These are phyloP conservation scores for Galleria mellonella DNA, from an alignment of 1,140 invertebrate genomes.

Conservation along the genomic window DNA sequence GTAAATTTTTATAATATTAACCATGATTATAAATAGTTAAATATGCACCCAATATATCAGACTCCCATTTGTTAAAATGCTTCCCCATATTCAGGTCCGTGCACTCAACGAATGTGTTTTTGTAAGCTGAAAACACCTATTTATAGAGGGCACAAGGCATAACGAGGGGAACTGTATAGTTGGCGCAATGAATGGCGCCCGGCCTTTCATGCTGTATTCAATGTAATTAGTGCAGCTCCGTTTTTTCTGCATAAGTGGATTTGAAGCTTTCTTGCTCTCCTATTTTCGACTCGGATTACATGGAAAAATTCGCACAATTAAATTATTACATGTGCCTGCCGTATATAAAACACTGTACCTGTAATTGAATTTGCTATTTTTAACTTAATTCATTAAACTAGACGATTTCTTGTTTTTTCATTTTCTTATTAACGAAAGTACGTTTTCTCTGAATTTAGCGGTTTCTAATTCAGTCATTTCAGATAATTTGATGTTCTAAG, in stretches of 20 bases:
- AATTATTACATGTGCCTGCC: background rate
- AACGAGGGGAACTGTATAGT: constrained; percentile 21
- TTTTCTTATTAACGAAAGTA: too few relatives aligned
- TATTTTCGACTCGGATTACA: constrained; percentile 21
- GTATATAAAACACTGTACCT: too few relatives aligned
- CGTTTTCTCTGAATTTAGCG: too few relatives aligned
- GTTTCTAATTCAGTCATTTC: too few relatives aligned
- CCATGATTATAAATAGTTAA: too few relatives aligned
- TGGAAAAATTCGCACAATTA: constrained; percentile 5
- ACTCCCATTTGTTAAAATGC: too few relatives aligned
- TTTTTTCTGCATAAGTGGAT: constrained; percentile 49
- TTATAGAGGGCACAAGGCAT: constrained; percentile 3
- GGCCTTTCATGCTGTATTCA: constrained; percentile 44
- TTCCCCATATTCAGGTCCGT: background rate
- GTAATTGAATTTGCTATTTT: too few relatives aligned
- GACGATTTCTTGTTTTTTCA: too few relatives aligned
- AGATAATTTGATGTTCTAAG: too few relatives aligned
- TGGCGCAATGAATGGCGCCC: constrained; percentile 34
- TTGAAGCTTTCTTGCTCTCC: constrained; percentile 32
- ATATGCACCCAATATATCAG: too few relatives aligned
- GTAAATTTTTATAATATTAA: too few relatives aligned
- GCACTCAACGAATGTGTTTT: constrained; percentile 1
- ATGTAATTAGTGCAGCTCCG: constrained; percentile 52
- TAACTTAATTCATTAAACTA: too few relatives aligned
- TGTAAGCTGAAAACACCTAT: constrained; percentile 2